A percentile compares a stretch with the other conserved stretches of the same genome.
Conservation (phyloP, 2,113 vertebrate species). For the Paramormyrops kingsleyae region DNA sequence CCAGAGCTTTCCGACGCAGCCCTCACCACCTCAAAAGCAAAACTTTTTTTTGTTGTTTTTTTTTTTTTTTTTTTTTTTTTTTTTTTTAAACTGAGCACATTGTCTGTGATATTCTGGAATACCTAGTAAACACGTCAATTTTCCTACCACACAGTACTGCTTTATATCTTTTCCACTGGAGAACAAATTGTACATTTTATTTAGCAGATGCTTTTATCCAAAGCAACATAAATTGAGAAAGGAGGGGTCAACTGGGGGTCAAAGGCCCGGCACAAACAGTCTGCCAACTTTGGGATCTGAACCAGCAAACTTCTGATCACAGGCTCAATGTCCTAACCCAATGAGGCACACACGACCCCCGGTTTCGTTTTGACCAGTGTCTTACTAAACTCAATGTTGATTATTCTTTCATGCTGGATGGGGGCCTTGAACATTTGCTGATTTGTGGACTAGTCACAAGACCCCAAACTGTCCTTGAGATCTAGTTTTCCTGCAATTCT, state of each 20-base stretch:
- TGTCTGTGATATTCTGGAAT: background rate
- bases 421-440: background rate
- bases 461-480: conserved; percentile 18
- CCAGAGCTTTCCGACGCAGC: background rate
- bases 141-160: background rate
- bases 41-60: background rate
- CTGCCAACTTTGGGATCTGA: background rate
- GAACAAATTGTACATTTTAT: background rate
- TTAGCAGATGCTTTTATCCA: background rate
- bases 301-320: background rate
- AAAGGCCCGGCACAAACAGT: background rate
- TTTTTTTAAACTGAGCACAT: background rate
- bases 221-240: background rate
- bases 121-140: background rate
- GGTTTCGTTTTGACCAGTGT: background rate
- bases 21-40: background rate
- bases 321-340: background rate
- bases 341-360: background rate
- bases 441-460: background rate
- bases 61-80: background rate
- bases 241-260: background rate
- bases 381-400: background rate
- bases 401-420: background rate
- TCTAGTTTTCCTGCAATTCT: conserved; percentile 32
- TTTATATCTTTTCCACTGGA: background rate